Base-by-base conservation (phyloP, 2,888 invertebrate genomes). In the Baccha elongata region DNA sequence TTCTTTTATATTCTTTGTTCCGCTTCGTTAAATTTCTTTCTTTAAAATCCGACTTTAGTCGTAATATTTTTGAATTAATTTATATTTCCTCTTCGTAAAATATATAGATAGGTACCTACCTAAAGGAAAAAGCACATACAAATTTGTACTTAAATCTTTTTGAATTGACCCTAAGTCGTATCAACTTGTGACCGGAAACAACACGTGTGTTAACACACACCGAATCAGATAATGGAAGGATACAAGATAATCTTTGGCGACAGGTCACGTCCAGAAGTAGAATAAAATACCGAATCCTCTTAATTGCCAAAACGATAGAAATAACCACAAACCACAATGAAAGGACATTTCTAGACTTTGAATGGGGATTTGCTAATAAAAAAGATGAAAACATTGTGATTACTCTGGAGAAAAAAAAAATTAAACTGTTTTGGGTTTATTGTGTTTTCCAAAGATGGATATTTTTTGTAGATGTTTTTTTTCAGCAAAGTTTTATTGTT, bases 231-330 rank as follows among this genome's bases (percentile, higher is more conserved):
- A 44, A 44, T 15, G n/a, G 17, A 26, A 19, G 58, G 58, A 19
- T 15, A 26, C 7, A 40, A 17, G 60, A 60, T 60, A 60, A 60
- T 44, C 42, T 60, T 29, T 44, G 44, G 44, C 44, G 44, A 60
- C 60, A 32, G 42, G 60, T 60, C 60, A 60, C 44, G 37, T 29
- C 40, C 26, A 11, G 17, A 5, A 7, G 42, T 17, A 32, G 29
- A 44, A 44, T 44, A 42, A 44, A 60, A 60, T 10, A 13, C 13
- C n/a, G 44, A 19, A n/a, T 26, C 23, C 60, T 19, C 29, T 26
- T 60, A 29, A 60, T 60, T 60, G 60, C 60, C 60, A 29, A 21
- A 60, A 60, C 60, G 60, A 60, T 44, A 29, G 40, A 60, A 44
- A 58, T 58, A 40, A 29, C 60, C 4, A 32, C 4, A 32, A 32